A percentile compares a stretch with the other conserved stretches of the same genome.
Evolutionary conservation across 2,888 invertebrate genomes (phyloP).

Genomic region (Eugnorisma glareosa): DNA sequence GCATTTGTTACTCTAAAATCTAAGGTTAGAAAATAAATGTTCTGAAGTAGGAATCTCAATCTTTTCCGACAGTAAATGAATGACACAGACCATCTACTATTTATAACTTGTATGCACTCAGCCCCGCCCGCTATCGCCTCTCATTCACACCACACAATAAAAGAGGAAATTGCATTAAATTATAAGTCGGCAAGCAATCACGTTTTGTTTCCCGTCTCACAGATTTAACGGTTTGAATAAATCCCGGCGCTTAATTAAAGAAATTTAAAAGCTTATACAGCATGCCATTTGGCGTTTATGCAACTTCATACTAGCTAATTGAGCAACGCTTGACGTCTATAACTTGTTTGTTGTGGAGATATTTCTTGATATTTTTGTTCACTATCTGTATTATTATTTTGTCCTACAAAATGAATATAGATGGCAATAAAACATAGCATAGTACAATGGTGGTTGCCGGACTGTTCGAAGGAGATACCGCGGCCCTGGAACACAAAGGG

Average conservation of each 20-base stretch:
- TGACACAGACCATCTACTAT: background rate
- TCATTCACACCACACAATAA: constrained; percentile 74
- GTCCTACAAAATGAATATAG: background rate
- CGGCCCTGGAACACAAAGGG: too few species aligned
- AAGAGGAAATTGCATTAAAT: constrained; percentile 89
- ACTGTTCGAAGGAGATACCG: too few species aligned
- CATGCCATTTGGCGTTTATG: constrained; percentile 76
- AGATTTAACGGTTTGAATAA: constrained; percentile 89
- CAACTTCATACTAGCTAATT: constrained; percentile 53
- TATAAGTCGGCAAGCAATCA: constrained; percentile 90
- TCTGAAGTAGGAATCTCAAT: background rate
- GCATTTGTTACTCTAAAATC: background rate
- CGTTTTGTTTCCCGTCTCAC: constrained; percentile 87
- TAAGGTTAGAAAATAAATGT: background rate
- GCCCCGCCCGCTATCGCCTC: constrained; percentile 65
- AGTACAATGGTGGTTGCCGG: too few species aligned
- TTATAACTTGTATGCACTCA: background rate
- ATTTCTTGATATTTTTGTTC: background rate
- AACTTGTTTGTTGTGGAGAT: constrained; percentile 28
- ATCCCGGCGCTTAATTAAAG: constrained; percentile 87
- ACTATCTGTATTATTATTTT: background rate
- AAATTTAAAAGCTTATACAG: constrained; percentile 85
- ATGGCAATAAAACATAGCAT: background rate
- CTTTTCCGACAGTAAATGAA: background rate
- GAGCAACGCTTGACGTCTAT: constrained; percentile 55